A percentile compares a stretch with the other conserved stretches of the same genome.
phyloP scores from a whole-genome alignment of 2,113 vertebrate species.

The Solea solea region DNA sequence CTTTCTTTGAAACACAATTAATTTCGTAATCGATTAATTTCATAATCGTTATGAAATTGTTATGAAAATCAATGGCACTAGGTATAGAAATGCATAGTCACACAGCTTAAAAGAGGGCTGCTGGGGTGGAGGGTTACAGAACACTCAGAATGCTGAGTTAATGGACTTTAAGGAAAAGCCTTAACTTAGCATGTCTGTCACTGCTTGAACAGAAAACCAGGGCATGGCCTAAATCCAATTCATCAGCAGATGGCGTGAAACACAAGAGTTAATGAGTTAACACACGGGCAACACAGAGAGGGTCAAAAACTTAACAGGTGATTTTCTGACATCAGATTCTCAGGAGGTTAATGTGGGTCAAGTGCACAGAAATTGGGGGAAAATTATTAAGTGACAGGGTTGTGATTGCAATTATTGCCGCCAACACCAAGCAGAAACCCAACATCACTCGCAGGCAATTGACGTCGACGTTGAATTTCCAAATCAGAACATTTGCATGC shows the following conservation, averaged over 20 bases:
- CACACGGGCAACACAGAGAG: not conserved
- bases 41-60: no score
- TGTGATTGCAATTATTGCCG: conserved; percentile 28
- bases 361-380: conserved; percentile 26
- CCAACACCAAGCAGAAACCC: not conserved
- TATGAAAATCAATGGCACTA: no score
- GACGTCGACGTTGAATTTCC: conserved; percentile 43
- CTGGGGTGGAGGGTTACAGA: no score
- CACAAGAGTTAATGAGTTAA: conserved; percentile 4
- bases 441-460: conserved; percentile 47
- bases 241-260: not conserved
- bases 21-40: no score
- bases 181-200: no score
- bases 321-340: conserved; percentile 28
- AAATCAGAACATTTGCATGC: conserved; percentile 65
- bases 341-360: conserved; percentile 13
- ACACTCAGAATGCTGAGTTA: no score
- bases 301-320: not conserved
- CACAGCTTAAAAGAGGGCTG: no score
- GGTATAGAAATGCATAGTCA: no score
- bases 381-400: not conserved
- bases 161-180: not conserved
- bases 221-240: not conserved
- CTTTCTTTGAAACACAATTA: no score
- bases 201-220: no score